A percentile compares a stretch with the other conserved stretches of the same genome.
phyloP scores from a whole-genome alignment of 2,888 invertebrate genomes.

The Ennomos erosarius region DNA sequence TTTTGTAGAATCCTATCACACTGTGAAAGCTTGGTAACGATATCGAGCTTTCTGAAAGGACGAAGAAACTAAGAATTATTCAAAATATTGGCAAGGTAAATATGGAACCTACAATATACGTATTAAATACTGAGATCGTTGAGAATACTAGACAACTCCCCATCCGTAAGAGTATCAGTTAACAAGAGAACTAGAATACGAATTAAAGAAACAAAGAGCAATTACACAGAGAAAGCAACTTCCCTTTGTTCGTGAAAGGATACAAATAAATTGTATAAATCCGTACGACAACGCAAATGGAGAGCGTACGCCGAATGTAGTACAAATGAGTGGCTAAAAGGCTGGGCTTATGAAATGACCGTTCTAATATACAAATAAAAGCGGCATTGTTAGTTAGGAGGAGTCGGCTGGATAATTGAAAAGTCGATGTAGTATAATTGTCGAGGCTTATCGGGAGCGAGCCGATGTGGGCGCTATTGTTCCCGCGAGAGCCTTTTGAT shows the following conservation, averaged over 20 bases:
- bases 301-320: slow-evolving; percentile 53
- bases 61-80: too few relatives aligned
- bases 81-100: background rate
- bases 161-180: slow-evolving; percentile 37
- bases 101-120: slow-evolving; percentile 21
- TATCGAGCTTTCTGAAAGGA: background rate
- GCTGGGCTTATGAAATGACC: slow-evolving; percentile 75
- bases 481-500: slow-evolving; percentile 83
- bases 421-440: slow-evolving; percentile 86
- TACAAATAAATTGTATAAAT: slow-evolving; percentile 45
- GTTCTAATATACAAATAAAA: slow-evolving; percentile 83
- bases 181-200: slow-evolving; percentile 40
- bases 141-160: slow-evolving; percentile 27
- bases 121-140: slow-evolving; percentile 25
- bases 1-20: background rate
- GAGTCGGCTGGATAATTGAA: slow-evolving; percentile 82
- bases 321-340: slow-evolving; percentile 63
- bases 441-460: slow-evolving; percentile 81
- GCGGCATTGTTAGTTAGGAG: slow-evolving; percentile 79
- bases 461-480: slow-evolving; percentile 84
- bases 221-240: slow-evolving; percentile 39
- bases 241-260: slow-evolving; percentile 42
- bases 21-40: slow-evolving; percentile 3
- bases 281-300: slow-evolving; percentile 51
- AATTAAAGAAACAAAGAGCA: slow-evolving; percentile 45